phyloP scores from a whole-genome alignment of 2,888 invertebrate species.

The Chymomyza amoena region DNA sequence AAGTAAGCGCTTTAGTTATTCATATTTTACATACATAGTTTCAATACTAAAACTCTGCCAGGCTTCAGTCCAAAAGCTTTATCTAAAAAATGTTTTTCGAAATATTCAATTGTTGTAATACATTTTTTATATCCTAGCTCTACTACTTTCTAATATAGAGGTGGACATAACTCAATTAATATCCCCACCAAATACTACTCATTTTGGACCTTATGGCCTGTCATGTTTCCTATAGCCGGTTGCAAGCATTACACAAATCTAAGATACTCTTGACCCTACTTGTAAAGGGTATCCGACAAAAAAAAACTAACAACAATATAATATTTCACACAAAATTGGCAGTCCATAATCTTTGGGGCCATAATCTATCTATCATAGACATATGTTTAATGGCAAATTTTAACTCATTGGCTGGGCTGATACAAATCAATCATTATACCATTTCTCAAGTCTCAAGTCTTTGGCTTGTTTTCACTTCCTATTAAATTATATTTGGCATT shows the following conservation, averaged over 20 bases:
- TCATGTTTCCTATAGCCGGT: slow-evolving; percentile 10
- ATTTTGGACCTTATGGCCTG: too few species aligned
- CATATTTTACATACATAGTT: too few species aligned
- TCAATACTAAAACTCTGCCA: too few species aligned
- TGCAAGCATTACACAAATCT: slow-evolving; percentile 11
- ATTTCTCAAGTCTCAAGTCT: slow-evolving; percentile 70
- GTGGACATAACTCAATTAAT: too few species aligned
- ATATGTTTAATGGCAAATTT: slow-evolving; percentile 57
- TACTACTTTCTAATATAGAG: too few species aligned
- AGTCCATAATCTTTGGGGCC: slow-evolving; percentile 18
- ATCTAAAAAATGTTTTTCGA: too few species aligned
- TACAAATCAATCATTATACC: slow-evolving; percentile 70
- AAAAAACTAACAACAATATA: slow-evolving; percentile 20
- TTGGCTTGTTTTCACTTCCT: slow-evolving; percentile 72
- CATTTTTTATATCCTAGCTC: too few species aligned
- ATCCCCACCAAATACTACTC: too few species aligned
- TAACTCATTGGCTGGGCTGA: slow-evolving; percentile 59
- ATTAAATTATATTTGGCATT: slow-evolving; percentile 73
- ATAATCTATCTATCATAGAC: slow-evolving; percentile 13
- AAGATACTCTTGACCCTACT: too few species aligned
- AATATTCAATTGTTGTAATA: too few species aligned
- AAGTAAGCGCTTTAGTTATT: too few species aligned
- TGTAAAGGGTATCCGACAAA: slow-evolving; percentile 2
- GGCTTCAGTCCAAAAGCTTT: too few species aligned
- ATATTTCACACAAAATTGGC: slow-evolving; percentile 49